These are phyloP conservation scores for Knipowitschia caucasica DNA, from an alignment of 2,797 vertebrate species.

Conservation along the genomic window DNA sequence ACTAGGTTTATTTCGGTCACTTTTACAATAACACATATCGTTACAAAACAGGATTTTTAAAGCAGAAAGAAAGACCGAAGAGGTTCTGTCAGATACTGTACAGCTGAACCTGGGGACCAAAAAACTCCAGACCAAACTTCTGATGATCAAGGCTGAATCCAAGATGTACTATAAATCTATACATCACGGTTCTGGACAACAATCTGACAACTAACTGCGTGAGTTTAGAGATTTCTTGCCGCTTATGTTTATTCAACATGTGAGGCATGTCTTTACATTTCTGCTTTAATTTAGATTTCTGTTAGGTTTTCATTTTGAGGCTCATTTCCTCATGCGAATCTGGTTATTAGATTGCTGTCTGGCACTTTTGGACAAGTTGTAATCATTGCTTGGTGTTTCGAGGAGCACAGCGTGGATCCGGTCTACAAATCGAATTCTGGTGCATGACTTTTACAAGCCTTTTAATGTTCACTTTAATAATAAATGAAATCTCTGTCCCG, in stretches of 20 bases:
- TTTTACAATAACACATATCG: too few relatives aligned
- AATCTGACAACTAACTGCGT: too few relatives aligned
- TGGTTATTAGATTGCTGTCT: conserved; percentile 1
- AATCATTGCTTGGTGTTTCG: background rate
- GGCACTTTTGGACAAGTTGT: background rate
- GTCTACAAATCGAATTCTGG: background rate
- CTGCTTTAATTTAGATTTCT: conserved; percentile 4
- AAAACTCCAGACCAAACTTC: too few relatives aligned
- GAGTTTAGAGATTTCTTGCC: background rate
- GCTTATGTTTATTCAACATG: background rate
- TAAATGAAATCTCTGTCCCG: conserved; percentile 1
- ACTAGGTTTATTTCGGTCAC: too few relatives aligned
- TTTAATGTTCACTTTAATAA: conserved; percentile 9
- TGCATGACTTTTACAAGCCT: conserved; percentile 1
- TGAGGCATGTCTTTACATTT: background rate
- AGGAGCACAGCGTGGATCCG: background rate
- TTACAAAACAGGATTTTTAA: too few relatives aligned
- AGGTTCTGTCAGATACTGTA: too few relatives aligned
- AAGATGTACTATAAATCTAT: too few relatives aligned
- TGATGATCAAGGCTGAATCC: too few relatives aligned
- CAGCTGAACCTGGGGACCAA: too few relatives aligned
- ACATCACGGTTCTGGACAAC: too few relatives aligned
- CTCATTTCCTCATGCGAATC: background rate
- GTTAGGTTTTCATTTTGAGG: background rate
- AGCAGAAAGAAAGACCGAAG: too few relatives aligned